A percentile compares a stretch with the other conserved stretches of the same genome.
Conservation (phyloP, 1,140 invertebrate species). For the Trigoniulus corallinus region DNA sequence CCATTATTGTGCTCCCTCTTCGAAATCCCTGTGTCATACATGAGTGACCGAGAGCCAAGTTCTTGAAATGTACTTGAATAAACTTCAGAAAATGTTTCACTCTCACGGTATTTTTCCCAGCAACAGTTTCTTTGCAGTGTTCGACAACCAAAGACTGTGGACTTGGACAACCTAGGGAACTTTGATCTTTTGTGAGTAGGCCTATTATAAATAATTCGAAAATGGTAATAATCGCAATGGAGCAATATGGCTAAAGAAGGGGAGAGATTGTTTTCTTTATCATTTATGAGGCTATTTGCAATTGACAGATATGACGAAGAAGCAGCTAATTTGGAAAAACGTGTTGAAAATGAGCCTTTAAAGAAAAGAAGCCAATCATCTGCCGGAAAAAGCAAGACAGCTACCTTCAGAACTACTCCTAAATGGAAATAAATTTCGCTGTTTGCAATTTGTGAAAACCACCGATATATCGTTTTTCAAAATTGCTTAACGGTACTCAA, state of each 20-base stretch:
- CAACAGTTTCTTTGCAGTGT: background rate
- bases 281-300: too few relatives aligned
- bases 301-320: background rate
- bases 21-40: too few relatives aligned
- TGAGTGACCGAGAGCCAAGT: too few relatives aligned
- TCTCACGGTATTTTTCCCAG: background rate
- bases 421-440: too few relatives aligned
- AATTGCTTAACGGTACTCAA: too few relatives aligned
- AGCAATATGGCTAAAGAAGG: background rate
- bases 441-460: too few relatives aligned
- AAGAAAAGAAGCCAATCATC: background rate
- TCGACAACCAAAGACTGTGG: background rate
- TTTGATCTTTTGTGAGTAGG: slow-evolving; percentile 3
- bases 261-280: too few relatives aligned
- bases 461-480: too few relatives aligned
- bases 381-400: too few relatives aligned
- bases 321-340: background rate
- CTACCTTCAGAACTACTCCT: too few relatives aligned
- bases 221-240: background rate
- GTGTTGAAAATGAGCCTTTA: background rate
- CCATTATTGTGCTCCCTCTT: too few relatives aligned
- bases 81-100: background rate
- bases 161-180: background rate
- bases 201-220: background rate
- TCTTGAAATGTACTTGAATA: background rate